Evolutionary conservation across 2,113 vertebrate genomes (phyloP).

Genomic region (Bathybates hornii): DNA sequence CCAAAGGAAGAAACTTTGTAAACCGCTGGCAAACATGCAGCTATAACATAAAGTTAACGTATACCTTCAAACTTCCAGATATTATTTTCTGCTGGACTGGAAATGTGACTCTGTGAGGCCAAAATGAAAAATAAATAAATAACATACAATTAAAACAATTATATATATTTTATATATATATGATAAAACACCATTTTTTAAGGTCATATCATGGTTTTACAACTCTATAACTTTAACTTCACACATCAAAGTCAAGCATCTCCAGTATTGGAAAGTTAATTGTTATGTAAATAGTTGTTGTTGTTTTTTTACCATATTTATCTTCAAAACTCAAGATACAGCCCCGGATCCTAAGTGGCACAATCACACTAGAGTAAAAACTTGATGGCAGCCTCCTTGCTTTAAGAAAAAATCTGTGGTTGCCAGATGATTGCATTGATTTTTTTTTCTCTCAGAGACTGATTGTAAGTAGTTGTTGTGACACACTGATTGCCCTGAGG

Average conservation of each 20-base stretch:
- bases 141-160: not conserved
- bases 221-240: not conserved
- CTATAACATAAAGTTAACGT: not conserved
- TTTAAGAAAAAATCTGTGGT: not conserved
- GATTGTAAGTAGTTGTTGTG: not conserved
- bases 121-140: not conserved
- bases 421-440: not conserved
- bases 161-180: rapidly evolving
- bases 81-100: not conserved
- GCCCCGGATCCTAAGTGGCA: not conserved
- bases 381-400: not conserved
- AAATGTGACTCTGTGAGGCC: not conserved
- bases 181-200: not conserved
- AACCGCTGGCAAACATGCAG: not conserved
- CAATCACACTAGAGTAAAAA: not conserved
- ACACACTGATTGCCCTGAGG: not conserved
- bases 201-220: not conserved
- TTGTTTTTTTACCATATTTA: not conserved
- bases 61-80: not conserved
- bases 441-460: not conserved
- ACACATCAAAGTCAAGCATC: not conserved
- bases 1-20: not conserved
- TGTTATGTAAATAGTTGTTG: not conserved
- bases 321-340: not conserved
- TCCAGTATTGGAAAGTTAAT: not conserved